Base-by-base conservation (phyloP, 2,888 invertebrate genomes). In the Ochlodes sylvanus region DNA sequence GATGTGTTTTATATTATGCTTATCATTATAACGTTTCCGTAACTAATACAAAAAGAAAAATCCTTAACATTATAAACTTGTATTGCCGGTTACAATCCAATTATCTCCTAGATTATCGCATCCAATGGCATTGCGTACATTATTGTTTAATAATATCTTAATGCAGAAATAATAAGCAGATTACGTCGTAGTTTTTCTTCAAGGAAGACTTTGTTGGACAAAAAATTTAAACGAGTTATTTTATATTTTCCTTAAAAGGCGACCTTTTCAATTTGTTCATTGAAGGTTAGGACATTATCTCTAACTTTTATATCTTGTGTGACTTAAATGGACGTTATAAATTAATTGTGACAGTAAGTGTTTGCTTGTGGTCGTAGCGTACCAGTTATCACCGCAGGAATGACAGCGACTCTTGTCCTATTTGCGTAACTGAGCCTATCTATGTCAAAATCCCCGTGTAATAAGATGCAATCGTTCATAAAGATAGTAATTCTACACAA, bases 1-100 rank as follows among this genome's bases (percentile, higher is more conserved):
- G 87, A 89, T 88, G 86, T 89, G 82, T 87, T 88, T 84, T 84
- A 87, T 82, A 58, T 32, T 69, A 57, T 14, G 5, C 3, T 14
- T 54, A n/a, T 15, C 2, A 6, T 27, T 54, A 21, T 50, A 52
- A 52, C 21, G 1, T 21, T 52, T 52, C 52, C 52, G 15, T 15
- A 7, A 15, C 5, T 15, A 44, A 7, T 2, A 17, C 3, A 47
- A 44, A 44, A 47, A 38, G 12, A 38, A 47, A 47, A 12, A 47
- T 15, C 6, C 15, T 47, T 47, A 6, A 44, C 15, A 9, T 50
- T 52, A 52, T 27, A 27, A 52, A 27, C 10, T 19, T 50, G 21
- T 52, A 52, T 27, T 27, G 7, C 14, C 52, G 10, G 52, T 34
- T 17, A 34, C 34, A 32, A 55, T 55, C 34, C 34, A 55, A 55